Conservation (phyloP, 2,113 vertebrate genomes). For the Ceyx margarethae region DNA sequence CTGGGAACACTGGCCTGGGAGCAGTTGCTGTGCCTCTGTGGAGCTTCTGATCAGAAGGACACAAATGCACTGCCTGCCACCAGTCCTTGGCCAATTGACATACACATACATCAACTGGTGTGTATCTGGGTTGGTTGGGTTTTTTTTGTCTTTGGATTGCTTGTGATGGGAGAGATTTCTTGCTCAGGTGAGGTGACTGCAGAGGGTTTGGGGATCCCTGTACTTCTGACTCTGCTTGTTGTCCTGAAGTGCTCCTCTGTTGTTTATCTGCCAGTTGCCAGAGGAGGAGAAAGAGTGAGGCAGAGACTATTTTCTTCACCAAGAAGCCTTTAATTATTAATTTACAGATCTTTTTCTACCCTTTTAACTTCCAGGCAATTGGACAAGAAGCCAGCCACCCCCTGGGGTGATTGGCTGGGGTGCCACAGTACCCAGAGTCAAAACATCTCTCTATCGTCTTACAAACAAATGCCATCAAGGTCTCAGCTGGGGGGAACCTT, state of each 20-base stretch:
- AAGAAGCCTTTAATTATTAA: too few relatives aligned
- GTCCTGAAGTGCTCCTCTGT: neutral
- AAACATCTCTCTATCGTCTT: too few relatives aligned
- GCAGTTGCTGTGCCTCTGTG: neutral
- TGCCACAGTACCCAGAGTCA: too few relatives aligned
- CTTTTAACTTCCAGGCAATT: too few relatives aligned
- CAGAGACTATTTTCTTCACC: too few relatives aligned
- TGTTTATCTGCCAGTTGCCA: too few relatives aligned
- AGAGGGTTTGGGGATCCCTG: neutral
- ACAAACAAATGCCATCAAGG: too few relatives aligned
- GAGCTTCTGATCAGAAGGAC: neutral
- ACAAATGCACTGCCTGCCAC: neutral
- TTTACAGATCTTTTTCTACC: too few relatives aligned
- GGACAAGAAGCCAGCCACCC: too few relatives aligned
- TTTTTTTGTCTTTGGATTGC: neutral
- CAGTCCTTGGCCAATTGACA: neutral
- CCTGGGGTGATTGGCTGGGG: too few relatives aligned
- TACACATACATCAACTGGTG: neutral
- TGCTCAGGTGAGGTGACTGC: neutral
- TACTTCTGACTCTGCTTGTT: neutral
- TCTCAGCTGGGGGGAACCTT: too few relatives aligned
- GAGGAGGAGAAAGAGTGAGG: too few relatives aligned
- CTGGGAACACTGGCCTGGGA: neutral
- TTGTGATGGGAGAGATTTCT: neutral
- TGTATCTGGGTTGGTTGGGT: neutral